These are phyloP conservation scores for Stichodactyla mertensii DNA, from an alignment of 64 coral and sea anemone genomes.

Conservation along the genomic window DNA sequence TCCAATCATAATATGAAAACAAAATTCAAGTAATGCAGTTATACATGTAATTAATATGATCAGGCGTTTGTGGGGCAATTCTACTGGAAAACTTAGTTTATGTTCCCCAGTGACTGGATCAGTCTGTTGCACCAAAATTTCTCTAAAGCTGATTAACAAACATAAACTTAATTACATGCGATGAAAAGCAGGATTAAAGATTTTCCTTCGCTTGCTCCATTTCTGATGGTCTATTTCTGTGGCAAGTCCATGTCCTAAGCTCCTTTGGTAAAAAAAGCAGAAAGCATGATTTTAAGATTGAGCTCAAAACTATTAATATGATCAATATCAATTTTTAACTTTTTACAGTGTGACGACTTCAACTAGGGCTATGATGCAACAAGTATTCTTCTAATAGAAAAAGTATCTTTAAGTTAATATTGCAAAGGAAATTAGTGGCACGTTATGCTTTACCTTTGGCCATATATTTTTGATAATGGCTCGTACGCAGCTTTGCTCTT, in stretches of 20 bases:
- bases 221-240: constrained; percentile 27
- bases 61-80: no score
- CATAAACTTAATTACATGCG: constrained; percentile 26
- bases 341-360: no score
- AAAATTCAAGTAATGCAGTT: not conserved
- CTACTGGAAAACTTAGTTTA: no score
- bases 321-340: no score
- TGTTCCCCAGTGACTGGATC: no score
- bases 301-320: not conserved
- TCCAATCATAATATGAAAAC: no score
- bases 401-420: no score
- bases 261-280: not conserved
- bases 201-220: constrained; percentile 43
- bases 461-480: not conserved
- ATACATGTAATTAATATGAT: no score
- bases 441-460: constrained; percentile 24
- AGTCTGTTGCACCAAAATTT: no score
- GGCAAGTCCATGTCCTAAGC: constrained; percentile 26
- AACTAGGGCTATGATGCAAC: no score
- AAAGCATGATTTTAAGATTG: not conserved
- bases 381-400: not conserved
- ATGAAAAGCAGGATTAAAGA: constrained; percentile 58
- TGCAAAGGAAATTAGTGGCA: no score
- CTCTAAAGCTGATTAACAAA: no score
- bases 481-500: constrained; percentile 18